Percentiles rank a stretch among this genome's conserved stretches.
Conservation (phyloP, 2,888 invertebrate species). For the Eremobia ochroleuca region DNA sequence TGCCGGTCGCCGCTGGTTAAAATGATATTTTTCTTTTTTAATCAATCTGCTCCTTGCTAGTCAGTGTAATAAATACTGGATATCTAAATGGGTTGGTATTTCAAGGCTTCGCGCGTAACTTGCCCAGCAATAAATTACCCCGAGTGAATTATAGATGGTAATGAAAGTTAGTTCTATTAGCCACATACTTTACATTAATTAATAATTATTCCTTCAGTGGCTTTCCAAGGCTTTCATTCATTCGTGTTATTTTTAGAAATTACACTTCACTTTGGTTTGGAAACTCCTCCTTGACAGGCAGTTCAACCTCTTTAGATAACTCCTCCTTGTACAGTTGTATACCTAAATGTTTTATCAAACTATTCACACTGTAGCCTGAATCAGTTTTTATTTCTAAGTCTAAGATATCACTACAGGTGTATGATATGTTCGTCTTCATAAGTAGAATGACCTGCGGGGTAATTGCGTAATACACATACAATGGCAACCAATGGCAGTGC, state of each 20-base stretch:
- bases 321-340: not conserved
- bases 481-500: not conserved
- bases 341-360: not conserved
- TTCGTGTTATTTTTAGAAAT: slow-evolving; percentile 6
- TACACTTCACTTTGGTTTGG: not conserved
- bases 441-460: not conserved
- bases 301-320: not conserved
- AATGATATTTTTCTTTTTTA: slow-evolving; percentile 50
- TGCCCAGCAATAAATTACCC: slow-evolving; percentile 49
- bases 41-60: slow-evolving; percentile 50
- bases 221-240: slow-evolving; percentile 7
- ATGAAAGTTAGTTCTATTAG: slow-evolving; percentile 49
- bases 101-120: slow-evolving; percentile 61
- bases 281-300: not conserved
- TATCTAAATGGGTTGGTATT: slow-evolving; percentile 54
- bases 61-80: slow-evolving; percentile 46
- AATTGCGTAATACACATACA: not conserved
- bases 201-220: slow-evolving; percentile 22
- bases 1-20: slow-evolving; percentile 22
- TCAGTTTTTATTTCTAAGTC: not conserved
- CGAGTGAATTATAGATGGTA: slow-evolving; percentile 54
- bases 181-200: slow-evolving; percentile 31
- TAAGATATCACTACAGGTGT: not conserved
- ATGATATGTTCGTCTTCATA: slow-evolving; percentile 5
- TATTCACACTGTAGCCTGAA: not conserved